Percentiles rank a stretch among this genome's conserved stretches.
These are phyloP conservation scores for Harpagus bidentatus DNA, from an alignment of 2,113 vertebrate genomes.

Conservation along the genomic window DNA sequence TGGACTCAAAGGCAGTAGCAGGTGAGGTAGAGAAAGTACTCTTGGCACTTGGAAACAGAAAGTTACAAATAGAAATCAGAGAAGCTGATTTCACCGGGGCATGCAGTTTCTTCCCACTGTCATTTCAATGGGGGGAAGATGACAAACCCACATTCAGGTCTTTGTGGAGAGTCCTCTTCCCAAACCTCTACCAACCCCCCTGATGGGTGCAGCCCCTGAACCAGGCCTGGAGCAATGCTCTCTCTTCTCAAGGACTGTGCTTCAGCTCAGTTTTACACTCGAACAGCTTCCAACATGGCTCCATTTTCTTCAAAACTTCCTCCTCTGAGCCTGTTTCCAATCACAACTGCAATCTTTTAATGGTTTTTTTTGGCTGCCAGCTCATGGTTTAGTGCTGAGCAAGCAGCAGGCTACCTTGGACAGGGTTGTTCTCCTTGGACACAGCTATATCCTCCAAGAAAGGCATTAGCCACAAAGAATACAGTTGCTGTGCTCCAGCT, in stretches of 20 bases:
- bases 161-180: neutral
- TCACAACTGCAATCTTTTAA: fast-evolving
- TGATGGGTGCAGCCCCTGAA: too few relatives aligned
- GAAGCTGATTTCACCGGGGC: neutral
- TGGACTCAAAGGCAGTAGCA: neutral
- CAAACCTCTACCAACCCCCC: neutral
- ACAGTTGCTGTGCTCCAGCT: neutral
- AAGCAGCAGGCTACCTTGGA: neutral
- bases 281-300: neutral
- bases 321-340: neutral
- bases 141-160: neutral
- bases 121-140: neutral
- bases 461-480: neutral
- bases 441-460: neutral
- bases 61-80: fast-evolving
- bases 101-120: too few relatives aligned
- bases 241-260: neutral
- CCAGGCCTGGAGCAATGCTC: too few relatives aligned
- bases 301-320: neutral
- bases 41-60: neutral
- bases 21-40: neutral
- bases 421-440: neutral
- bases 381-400: neutral
- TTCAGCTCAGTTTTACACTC: neutral
- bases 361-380: too few relatives aligned